Evolutionary conservation across 2,113 vertebrate species (phyloP), one percentile per base, ranked within the genome.

Genomic region (Cephalopterus ornatus): DNA sequence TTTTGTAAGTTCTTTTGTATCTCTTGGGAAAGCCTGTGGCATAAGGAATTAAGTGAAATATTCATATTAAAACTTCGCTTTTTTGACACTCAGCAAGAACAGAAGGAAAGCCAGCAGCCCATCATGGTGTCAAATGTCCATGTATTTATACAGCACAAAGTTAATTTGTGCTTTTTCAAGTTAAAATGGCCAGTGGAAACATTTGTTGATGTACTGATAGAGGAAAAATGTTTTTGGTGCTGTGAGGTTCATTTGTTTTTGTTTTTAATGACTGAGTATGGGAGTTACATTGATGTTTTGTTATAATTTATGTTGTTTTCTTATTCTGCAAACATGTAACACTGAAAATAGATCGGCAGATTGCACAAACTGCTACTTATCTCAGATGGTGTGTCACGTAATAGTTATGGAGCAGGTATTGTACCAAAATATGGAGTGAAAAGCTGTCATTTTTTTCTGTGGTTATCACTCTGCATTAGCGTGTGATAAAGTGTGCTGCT

Each of bases 391-490:
- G 84, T 98, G 97, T 98, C 98, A 98, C 92, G 53, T 98, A 88
- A 94, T 97, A 96, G 97, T 97, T 97, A 95, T 88, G 88, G 94
- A 97, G 96, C 79, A 93, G 94, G 93, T 96, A 97, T 92, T 95
- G 93, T 90, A 95, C 96, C 88, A 81, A 92, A 97, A 97, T 96
- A 92, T 52, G 97, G 96, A 97, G 76, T 76, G 95, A 96, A 95
- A 96, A 97, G 93, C 96, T 97, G 96, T 95, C 85, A 96, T 98
- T 98, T 98, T 97, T 97, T 98, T 88, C 88, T 96, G 88, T 77
- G 91, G 98, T 97, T 98, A 98, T 98, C 97, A 95, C 96, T 97
- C 79, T 95, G 96, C 92, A 84, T 97, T 98, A 97, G 91, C 23
- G 70, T 92, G 76, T 98, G 98, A 98, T 97, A 89, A 97, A 98